These are phyloP conservation scores for Heliconius charithonia DNA, from an alignment of 2,888 invertebrate genomes.

Conservation along the genomic window DNA sequence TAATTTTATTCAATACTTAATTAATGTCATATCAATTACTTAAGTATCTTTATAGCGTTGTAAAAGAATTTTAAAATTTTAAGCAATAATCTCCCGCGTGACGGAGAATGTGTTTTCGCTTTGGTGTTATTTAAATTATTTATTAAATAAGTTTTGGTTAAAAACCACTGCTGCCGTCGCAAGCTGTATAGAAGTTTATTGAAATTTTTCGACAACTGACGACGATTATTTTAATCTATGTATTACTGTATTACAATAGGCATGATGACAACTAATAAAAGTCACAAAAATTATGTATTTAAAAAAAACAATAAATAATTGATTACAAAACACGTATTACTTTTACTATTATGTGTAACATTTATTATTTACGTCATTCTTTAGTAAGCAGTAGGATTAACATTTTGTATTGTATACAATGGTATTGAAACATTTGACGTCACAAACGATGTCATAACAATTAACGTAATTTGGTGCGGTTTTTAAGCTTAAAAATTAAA, in stretches of 20 bases:
- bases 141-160: background rate
- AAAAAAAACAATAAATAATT: too few species aligned
- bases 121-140: slow-evolving; percentile 2
- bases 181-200: background rate
- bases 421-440: too few species aligned
- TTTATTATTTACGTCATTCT: too few species aligned
- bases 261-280: too few species aligned
- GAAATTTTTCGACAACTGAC: background rate
- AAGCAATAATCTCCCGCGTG: slow-evolving; percentile 36
- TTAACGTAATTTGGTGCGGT: too few species aligned
- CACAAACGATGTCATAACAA: too few species aligned
- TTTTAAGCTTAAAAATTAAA: too few species aligned
- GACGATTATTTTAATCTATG: background rate
- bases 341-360: too few species aligned
- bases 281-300: too few species aligned
- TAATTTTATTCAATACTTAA: slow-evolving; percentile 26
- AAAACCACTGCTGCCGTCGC: background rate
- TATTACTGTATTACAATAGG: background rate
- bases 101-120: background rate
- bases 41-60: slow-evolving; percentile 52
- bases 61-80: slow-evolving; percentile 29
- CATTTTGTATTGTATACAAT: too few species aligned
- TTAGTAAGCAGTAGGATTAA: too few species aligned
- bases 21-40: slow-evolving; percentile 67
- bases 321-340: too few species aligned